phyloP scores from a whole-genome alignment of 2,888 invertebrate species.

The Melikaiella ostensackeni region DNA sequence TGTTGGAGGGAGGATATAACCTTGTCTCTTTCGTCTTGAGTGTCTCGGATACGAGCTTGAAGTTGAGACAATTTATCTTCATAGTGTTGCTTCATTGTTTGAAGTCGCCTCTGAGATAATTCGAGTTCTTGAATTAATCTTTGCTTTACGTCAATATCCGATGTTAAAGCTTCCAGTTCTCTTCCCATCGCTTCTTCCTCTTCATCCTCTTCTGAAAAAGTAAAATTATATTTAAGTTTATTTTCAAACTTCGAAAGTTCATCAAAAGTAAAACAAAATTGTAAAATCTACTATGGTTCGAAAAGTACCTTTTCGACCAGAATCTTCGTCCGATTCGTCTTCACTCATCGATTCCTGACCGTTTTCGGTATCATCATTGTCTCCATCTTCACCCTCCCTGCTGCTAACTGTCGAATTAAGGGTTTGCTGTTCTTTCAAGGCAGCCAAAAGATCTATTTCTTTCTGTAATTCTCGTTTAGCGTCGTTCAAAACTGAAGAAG shows the following conservation, averaged over 20 bases:
- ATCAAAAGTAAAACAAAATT: not conserved
- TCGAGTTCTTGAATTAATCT: conserved; percentile 96
- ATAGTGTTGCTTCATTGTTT: conserved; percentile 92
- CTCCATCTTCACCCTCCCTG: conserved; percentile 79
- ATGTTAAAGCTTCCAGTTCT: conserved; percentile 92
- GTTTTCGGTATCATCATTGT: conserved; percentile 79
- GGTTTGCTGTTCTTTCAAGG: conserved; percentile 70
- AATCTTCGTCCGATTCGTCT: conserved; percentile 79
- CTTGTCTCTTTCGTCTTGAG: conserved; percentile 94
- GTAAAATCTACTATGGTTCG: conserved; percentile 25
- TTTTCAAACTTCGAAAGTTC: not conserved
- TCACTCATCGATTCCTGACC: conserved; percentile 82
- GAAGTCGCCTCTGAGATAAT: conserved; percentile 90
- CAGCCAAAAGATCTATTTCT: conserved; percentile 80
- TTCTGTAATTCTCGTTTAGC: conserved; percentile 90
- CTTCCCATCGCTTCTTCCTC: conserved; percentile 84
- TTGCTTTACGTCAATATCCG: conserved; percentile 96
- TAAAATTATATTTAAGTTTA: conserved; percentile 14
- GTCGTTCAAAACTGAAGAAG: conserved; percentile 82
- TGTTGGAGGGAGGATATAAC: conserved; percentile 83
- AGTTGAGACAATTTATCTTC: conserved; percentile 93
- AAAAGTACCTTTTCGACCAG: conserved; percentile 82
- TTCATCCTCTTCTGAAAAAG: conserved; percentile 75
- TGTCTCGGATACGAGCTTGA: conserved; percentile 90
- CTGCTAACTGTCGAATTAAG: conserved; percentile 68